Evolutionary conservation across 2,113 vertebrate species (phyloP).

Genomic region (Perccottus glenii): DNA sequence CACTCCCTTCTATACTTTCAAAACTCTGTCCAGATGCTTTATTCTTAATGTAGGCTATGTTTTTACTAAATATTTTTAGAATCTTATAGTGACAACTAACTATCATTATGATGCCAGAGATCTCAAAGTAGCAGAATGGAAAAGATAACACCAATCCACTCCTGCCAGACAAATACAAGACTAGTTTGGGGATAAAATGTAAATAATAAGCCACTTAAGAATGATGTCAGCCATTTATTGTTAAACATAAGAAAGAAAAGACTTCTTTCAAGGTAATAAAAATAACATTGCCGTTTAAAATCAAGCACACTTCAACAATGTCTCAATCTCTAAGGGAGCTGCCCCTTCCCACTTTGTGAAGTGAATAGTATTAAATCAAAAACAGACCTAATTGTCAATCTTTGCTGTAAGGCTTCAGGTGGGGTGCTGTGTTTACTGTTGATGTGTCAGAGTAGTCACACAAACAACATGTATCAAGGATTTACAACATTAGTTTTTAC

Average conservation of each 20-base stretch:
- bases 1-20: too few relatives aligned
- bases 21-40: too few relatives aligned
- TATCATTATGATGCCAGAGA: too few relatives aligned
- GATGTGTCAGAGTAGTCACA: conserved; percentile 10
- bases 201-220: conserved; percentile 14
- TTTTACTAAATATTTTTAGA: too few relatives aligned
- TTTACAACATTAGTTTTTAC: conserved; percentile 2
- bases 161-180: too few relatives aligned
- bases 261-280: conserved; percentile 76
- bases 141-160: too few relatives aligned
- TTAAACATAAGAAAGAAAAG: conserved; percentile 74
- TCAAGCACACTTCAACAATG: conserved; percentile 80
- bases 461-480: background rate
- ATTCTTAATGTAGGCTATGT: too few relatives aligned
- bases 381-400: conserved; percentile 54
- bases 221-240: conserved; percentile 76
- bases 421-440: conserved; percentile 61
- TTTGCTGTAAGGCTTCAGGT: conserved; percentile 80
- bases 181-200: background rate
- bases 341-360: conserved; percentile 60
- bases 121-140: too few relatives aligned
- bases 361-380: conserved; percentile 71
- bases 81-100: too few relatives aligned
- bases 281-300: conserved; percentile 76
- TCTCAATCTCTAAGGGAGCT: conserved; percentile 57